Evolutionary conservation across 30 jellyfish, hydroid and myxozoan species (phyloP), one percentile per base, ranked within the genome.

Genomic region (Aurelia aurita): DNA sequence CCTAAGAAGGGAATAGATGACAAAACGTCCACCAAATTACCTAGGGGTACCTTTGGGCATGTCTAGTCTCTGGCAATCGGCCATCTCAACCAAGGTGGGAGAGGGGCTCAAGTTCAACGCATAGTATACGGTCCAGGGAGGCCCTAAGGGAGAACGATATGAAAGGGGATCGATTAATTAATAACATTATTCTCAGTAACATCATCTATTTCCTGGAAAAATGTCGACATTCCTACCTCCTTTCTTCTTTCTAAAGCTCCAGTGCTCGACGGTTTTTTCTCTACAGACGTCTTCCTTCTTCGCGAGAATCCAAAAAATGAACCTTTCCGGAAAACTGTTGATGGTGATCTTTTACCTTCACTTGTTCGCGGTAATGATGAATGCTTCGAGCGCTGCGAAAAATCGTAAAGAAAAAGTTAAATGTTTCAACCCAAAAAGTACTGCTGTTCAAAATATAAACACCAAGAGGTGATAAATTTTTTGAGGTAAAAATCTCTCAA

Each of bases 191-290:
- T 25, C 61, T 71, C 80, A 18, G 29, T 28, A 20, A 35, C 5
- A 66, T 83, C 81, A 10, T 83, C 93, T 71, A 68, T 69, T 39
- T 69, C 87, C 23, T 71, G 73, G 72, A 83, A 83, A 39, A 83
- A 83, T 29, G 93, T 83, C 4, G 87, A 83, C 85, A 69, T 35
- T 44, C 93, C 93, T 15, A 83, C 93, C 49, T 83, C 87, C 14
- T 83, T 82, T 28, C 93, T 60, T 83, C 74, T 59, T 9, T 69
- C 93, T 61, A 71, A 43, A 15, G 35, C 31, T 0, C 82, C 82
- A 25, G 64, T 47, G 19, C 77, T 80, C 5, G 28, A 5, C 4
- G 90, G 19, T 27, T n/a, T 60, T 64, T 27, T 70, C 11, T 83
- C 93, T 28, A 47, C 44, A 0, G 93, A 83, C 0, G 86, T n/a